Evolutionary conservation across 2,113 vertebrate genomes (phyloP), one percentile per base, ranked within the genome.

Genomic region (Bucco capensis): DNA sequence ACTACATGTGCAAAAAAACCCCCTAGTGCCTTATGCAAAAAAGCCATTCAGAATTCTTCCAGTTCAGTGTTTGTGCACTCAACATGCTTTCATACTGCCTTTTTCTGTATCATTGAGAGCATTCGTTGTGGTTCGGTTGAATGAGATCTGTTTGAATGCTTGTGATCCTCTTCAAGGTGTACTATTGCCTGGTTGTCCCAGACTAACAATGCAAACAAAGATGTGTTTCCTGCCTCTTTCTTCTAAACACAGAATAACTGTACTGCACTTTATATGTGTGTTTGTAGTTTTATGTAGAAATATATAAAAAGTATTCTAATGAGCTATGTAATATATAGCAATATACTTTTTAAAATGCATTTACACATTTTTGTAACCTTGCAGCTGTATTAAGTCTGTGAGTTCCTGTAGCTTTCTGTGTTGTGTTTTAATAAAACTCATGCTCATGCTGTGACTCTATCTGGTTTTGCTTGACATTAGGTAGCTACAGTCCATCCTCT

Each of bases 401-500:
- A 14, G 22, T 31, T 79, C 65, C 50, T 67, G 42, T 38, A 61
- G 35, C 35, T 25, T 54, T 73, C 46, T 4, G 0, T 46, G 12
- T 40, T 24, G 21, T 60, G 5, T 5, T 40, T 83, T 66, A 53
- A 66, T 51, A 18, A 78, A 60, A 47, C 51, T 51, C 15, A 5
- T 21, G 61, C 74, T 89, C 42, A 80, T 15, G 14, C 53, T 65
- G 25, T 35, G 23, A 40, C 77, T 82, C 5, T 42, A 64, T 86
- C 40, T 96, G 44, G 64, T 78, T 82, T 75, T 94, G 53, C 90
- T 92, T 85, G 84, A 22, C 38, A 37, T 92, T 79, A 99, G 99
- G 99, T 76, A 97, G 98, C 92, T 98, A 98, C 96, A 97, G 96
- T 62, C 84, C 97, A 8, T 88, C 97, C 56, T 96, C 97, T 30